A percentile compares a stretch with the other conserved stretches of the same genome.
phyloP scores from a whole-genome alignment of 2,888 invertebrate species.

The Clunio marinus region DNA sequence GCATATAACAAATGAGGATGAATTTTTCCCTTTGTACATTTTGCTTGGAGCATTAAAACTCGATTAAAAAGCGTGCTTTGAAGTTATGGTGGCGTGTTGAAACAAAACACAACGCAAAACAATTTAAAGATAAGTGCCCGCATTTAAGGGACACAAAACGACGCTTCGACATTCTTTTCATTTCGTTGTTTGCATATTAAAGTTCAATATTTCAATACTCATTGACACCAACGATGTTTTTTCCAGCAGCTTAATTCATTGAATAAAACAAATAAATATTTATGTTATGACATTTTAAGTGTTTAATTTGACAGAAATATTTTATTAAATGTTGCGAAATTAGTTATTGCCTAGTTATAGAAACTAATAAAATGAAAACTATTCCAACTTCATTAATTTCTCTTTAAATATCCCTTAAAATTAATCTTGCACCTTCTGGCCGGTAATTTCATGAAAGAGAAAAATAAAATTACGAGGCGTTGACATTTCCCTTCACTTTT shows the following conservation, averaged over 20 bases:
- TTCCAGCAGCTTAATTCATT: background rate
- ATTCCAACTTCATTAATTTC: slow-evolving; percentile 1
- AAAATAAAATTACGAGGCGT: slow-evolving; percentile 7
- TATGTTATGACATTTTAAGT: too few relatives aligned
- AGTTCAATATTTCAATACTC: background rate
- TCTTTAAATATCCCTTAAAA: background rate
- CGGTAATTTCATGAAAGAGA: background rate
- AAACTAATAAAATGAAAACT: too few relatives aligned
- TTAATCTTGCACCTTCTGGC: slow-evolving; percentile 3
- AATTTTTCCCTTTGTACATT: background rate
- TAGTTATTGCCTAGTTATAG: too few relatives aligned
- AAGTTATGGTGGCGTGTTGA: background rate
- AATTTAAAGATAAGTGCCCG: slow-evolving; percentile 7
- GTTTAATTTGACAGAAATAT: too few relatives aligned
- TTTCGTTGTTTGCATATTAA: background rate
- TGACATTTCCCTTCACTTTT: slow-evolving; percentile 32
- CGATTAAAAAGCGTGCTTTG: slow-evolving; percentile 8
- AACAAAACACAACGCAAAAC: too few relatives aligned
- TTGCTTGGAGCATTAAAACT: background rate
- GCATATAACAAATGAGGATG: background rate
- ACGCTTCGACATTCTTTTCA: background rate
- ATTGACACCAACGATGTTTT: background rate
- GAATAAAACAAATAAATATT: too few relatives aligned
- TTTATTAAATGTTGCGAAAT: too few relatives aligned
- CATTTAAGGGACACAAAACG: background rate